These are phyloP conservation scores for Pyrochroa serraticornis DNA, from an alignment of 2,888 invertebrate species.

Conservation along the genomic window DNA sequence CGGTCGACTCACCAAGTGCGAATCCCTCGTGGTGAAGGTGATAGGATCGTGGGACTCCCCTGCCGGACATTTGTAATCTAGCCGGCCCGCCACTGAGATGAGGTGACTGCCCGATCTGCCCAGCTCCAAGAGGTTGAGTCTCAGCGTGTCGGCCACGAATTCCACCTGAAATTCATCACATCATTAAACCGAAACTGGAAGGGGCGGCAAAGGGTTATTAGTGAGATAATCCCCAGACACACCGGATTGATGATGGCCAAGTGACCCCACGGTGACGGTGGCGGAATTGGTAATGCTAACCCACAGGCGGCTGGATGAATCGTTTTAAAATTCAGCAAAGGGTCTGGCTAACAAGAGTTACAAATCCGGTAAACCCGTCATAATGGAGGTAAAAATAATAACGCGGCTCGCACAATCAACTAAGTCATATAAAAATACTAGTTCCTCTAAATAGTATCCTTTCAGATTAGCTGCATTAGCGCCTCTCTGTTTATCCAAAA, in stretches of 20 bases:
- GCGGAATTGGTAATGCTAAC: background rate
- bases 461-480: too few relatives aligned
- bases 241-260: background rate
- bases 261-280: background rate
- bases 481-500: too few relatives aligned
- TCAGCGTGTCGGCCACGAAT: conserved; percentile 87
- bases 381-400: too few relatives aligned
- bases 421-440: too few relatives aligned
- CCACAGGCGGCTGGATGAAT: too few relatives aligned
- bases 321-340: too few relatives aligned
- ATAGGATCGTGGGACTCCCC: conserved; percentile 88
- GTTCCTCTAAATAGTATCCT: too few relatives aligned
- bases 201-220: background rate
- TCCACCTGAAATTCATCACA: conserved; percentile 72
- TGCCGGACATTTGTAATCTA: conserved; percentile 86
- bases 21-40: conserved; percentile 89
- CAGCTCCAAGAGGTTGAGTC: conserved; percentile 86
- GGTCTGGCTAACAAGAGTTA: too few relatives aligned
- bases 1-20: conserved; percentile 79
- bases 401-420: too few relatives aligned
- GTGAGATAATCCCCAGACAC: background rate
- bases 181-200: background rate
- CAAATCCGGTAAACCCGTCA: too few relatives aligned
- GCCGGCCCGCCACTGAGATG: conserved; percentile 81
- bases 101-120: conserved; percentile 79